phyloP scores from a whole-genome alignment of 1,140 invertebrate species.

The Cotesia typhae region DNA sequence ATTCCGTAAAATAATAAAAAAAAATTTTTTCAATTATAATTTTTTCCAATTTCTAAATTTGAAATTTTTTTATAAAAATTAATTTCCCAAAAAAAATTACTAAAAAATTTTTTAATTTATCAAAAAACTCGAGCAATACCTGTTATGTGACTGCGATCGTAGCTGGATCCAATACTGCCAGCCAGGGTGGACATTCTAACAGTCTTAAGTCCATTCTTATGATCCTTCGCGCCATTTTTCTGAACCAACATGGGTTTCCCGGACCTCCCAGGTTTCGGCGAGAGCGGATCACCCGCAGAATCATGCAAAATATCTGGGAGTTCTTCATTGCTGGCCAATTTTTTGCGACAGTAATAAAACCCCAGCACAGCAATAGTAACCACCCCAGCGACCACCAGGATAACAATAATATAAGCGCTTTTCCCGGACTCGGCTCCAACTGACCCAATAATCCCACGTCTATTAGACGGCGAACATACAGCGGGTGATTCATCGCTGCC shows the following conservation, averaged over 20 bases:
- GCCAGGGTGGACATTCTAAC: slow-evolving; percentile 74
- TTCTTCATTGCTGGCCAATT: slow-evolving; percentile 63
- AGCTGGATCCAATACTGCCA: slow-evolving; percentile 71
- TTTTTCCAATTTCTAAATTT: too few species aligned
- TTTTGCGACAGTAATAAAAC: slow-evolving; percentile 60
- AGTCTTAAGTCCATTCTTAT: slow-evolving; percentile 66
- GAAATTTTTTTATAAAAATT: too few species aligned
- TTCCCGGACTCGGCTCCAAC: slow-evolving; percentile 58
- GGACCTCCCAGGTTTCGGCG: slow-evolving; percentile 62
- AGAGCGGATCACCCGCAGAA: slow-evolving; percentile 70
- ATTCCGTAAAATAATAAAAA: too few species aligned
- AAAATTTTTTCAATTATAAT: too few species aligned
- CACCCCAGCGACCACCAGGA: slow-evolving; percentile 61
- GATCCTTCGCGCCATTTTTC: slow-evolving; percentile 64
- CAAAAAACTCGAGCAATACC: slow-evolving; percentile 42
- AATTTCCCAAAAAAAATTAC: too few species aligned
- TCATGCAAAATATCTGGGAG: slow-evolving; percentile 67
- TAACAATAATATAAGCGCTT: slow-evolving; percentile 62
- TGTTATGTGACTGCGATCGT: slow-evolving; percentile 83
- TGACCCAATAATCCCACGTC: slow-evolving; percentile 48
- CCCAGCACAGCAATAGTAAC: slow-evolving; percentile 63
- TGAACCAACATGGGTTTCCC: slow-evolving; percentile 56
- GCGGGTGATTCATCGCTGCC: slow-evolving; percentile 75
- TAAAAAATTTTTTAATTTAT: too few species aligned
- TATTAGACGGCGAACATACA: slow-evolving; percentile 64